Evolutionary conservation across 1,140 invertebrate genomes (phyloP), one percentile per base, ranked within the genome.

Genomic region (Drosophila navojoa): DNA sequence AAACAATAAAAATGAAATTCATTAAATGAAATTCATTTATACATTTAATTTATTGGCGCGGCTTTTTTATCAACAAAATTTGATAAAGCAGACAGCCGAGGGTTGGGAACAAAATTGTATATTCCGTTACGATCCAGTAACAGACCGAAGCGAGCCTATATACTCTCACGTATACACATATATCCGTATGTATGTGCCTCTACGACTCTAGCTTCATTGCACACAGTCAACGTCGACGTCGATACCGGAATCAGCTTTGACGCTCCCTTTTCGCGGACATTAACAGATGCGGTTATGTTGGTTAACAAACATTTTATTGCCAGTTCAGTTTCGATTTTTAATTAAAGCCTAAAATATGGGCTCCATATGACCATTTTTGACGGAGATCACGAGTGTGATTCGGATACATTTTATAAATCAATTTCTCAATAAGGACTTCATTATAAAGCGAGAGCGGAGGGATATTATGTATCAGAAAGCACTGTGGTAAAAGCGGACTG

Each of bases 31-130:
- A 38, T 38, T 38, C 35, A 38, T 87, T 89, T 87, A 87, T 87
- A 89, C 84, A 89, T 89, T 89, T 87, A 87, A 87, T 87, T 87
- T 87, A 87, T 87, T 87, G 85, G 76, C 79, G 64, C 64, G 79
- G 69, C 79, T 38, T 78, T 81, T 85, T 87, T 87, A 87, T 87
- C 84, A 87, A 89, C 19, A 87, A 89, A 87, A 53, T 89, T 89
- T 87, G 84, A 87, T 87, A 84, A 80, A 89, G 19, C 55, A 52
- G 27, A 42, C 47, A 44, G 47, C 50, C 64, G 53, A 52, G 45
- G 40, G 19, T 58, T 11, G 35, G 45, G 45, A 22, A 38, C 35
- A 54, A 55, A 44, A 55, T 58, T 57, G 52, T 38, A 45, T 69
- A 66, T 58, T 62, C 13, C 59, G 58, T 53, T 66, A 22, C 47